phyloP scores from a whole-genome alignment of 2,888 invertebrate genomes.

The Tipula helvola region DNA sequence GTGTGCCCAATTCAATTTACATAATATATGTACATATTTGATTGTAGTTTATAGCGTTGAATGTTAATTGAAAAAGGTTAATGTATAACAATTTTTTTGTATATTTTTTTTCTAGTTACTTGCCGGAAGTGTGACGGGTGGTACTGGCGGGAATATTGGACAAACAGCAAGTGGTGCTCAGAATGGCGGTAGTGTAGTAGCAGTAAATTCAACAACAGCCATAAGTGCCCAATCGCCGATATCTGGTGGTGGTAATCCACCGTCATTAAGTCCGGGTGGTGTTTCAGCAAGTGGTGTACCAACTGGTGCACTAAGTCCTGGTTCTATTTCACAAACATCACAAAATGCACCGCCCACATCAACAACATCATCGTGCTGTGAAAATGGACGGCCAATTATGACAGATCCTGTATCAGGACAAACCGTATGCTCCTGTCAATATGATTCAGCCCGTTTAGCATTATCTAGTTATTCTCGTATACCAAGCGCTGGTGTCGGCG shows the following conservation, averaged over 20 bases:
- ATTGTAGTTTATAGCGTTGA: background rate
- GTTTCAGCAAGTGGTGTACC: conserved; percentile 31
- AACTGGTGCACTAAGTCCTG: conserved; percentile 30
- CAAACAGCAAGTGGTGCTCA: background rate
- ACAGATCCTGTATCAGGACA: conserved; percentile 88
- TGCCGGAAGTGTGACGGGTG: background rate
- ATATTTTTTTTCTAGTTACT: background rate
- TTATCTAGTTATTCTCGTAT: conserved; percentile 70
- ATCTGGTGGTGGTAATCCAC: conserved; percentile 61
- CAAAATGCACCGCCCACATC: conserved; percentile 26
- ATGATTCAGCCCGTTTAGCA: conserved; percentile 77
- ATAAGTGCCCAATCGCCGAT: conserved; percentile 66
- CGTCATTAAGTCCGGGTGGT: conserved; percentile 58
- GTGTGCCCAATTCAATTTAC: background rate
- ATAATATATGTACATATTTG: background rate
- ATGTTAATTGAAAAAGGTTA: background rate
- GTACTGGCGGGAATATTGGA: background rate
- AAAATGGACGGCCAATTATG: conserved; percentile 81
- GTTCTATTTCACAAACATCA: conserved; percentile 34
- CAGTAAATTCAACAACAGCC: conserved; percentile 44
- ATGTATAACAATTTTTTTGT: background rate
- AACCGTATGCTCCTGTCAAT: conserved; percentile 88
- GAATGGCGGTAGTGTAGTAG: background rate
- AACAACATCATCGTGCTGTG: conserved; percentile 58
- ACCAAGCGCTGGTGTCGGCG: conserved; percentile 65